Evolutionary conservation across 2,797 vertebrate genomes (phyloP).

Genomic region (Macrochelys suwanniensis): DNA sequence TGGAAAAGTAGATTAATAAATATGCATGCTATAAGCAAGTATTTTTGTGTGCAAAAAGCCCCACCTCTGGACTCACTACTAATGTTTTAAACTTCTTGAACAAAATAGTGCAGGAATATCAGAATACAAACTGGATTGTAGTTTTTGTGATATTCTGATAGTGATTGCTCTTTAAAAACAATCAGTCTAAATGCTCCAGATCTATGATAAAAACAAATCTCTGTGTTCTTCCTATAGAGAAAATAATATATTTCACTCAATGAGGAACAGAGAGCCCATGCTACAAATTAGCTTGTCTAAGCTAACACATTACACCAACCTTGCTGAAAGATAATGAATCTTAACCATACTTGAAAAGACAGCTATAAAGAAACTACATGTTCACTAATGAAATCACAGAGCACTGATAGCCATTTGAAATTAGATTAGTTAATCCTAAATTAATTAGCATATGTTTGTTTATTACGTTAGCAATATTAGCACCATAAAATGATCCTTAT

Average conservation of each 20-base stretch:
- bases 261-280: background rate
- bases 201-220: background rate
- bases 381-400: background rate
- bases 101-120: background rate
- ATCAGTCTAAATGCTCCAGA: fast-evolving
- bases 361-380: fast-evolving
- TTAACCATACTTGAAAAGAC: background rate
- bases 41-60: background rate
- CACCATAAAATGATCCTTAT: background rate
- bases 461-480: slow-evolving; percentile 9
- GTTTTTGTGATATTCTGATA: background rate
- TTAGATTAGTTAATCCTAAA: background rate
- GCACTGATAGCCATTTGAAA: background rate
- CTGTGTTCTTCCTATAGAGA: background rate
- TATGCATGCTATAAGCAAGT: background rate
- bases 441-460: background rate
- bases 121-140: background rate
- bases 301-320: background rate
- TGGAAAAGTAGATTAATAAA: background rate
- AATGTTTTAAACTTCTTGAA: background rate
- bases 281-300: background rate
- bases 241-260: background rate
- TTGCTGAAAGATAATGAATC: background rate
- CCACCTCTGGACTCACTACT: background rate
- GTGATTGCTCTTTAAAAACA: background rate